Evolutionary conservation across 2,113 vertebrate genomes (phyloP).

Genomic region (Himantopus leucocephalus): DNA sequence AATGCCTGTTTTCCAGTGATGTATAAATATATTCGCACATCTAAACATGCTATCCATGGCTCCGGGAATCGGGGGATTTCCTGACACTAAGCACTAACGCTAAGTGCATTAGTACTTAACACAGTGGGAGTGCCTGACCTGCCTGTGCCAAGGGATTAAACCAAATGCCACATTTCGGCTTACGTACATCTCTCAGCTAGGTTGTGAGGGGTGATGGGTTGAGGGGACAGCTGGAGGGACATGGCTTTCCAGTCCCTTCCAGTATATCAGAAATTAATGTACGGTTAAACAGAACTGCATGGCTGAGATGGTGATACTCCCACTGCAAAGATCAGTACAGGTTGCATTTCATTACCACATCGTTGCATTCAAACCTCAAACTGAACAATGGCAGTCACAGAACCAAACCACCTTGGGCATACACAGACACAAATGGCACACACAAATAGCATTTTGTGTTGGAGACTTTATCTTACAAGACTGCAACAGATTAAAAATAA

Average conservation of each 20-base stretch:
- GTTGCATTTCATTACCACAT: neutral
- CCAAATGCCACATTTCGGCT: slow-evolving; percentile 41
- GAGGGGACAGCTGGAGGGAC: neutral
- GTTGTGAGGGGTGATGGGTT: neutral
- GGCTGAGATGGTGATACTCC: neutral
- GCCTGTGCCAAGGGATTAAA: slow-evolving; percentile 45
- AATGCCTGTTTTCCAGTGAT: neutral
- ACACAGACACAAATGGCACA: neutral
- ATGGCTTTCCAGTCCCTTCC: neutral
- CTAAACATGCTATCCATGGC: neutral
- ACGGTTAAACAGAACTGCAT: neutral
- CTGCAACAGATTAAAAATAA: neutral
- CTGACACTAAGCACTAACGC: slow-evolving; percentile 9
- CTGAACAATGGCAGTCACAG: neutral
- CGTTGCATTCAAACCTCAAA: neutral
- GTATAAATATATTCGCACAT: neutral
- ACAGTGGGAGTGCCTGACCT: slow-evolving; percentile 16
- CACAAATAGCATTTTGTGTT: neutral
- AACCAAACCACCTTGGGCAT: neutral
- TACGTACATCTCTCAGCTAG: neutral
- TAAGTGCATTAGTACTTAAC: neutral
- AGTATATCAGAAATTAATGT: neutral
- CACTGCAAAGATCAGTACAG: neutral
- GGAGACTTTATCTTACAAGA: neutral
- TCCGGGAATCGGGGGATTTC: neutral